These are phyloP conservation scores for Anoplophora glabripennis DNA, from an alignment of 1,140 invertebrate genomes.

Conservation along the genomic window DNA sequence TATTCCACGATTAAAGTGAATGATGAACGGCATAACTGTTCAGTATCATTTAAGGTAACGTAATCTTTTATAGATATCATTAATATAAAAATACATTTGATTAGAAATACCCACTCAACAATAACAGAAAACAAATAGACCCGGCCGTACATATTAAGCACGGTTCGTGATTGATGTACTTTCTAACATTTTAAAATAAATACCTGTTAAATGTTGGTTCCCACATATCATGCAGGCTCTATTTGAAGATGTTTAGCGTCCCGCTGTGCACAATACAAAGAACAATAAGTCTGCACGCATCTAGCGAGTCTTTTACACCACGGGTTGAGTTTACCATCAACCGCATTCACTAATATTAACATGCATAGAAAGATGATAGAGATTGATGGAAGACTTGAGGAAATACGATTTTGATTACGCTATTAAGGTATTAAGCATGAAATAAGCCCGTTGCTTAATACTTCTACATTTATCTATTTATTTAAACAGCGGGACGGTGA, in stretches of 20 bases:
- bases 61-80: too few species aligned
- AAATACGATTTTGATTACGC: constrained; percentile 17
- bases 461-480: background rate
- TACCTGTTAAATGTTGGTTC: constrained; percentile 7
- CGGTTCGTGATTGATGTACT: constrained; percentile 6
- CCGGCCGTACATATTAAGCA: background rate
- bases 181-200: constrained; percentile 9
- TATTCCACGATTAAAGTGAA: too few species aligned
- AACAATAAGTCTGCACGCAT: constrained; percentile 2
- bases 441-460: background rate
- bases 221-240: constrained; percentile 1
- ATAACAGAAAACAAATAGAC: too few species aligned
- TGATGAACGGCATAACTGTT: too few species aligned
- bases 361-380: constrained; percentile 1
- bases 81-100: too few species aligned
- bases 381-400: constrained; percentile 17
- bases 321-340: background rate
- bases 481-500: too few species aligned
- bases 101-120: too few species aligned
- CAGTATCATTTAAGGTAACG: too few species aligned
- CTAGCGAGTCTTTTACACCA: constrained; percentile 3
- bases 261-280: constrained; percentile 4
- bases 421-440: constrained; percentile 9
- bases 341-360: background rate
- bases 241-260: constrained; percentile 5